Base-by-base conservation (phyloP, 2,888 invertebrate genomes). In the Lepidonotus clava region DNA sequence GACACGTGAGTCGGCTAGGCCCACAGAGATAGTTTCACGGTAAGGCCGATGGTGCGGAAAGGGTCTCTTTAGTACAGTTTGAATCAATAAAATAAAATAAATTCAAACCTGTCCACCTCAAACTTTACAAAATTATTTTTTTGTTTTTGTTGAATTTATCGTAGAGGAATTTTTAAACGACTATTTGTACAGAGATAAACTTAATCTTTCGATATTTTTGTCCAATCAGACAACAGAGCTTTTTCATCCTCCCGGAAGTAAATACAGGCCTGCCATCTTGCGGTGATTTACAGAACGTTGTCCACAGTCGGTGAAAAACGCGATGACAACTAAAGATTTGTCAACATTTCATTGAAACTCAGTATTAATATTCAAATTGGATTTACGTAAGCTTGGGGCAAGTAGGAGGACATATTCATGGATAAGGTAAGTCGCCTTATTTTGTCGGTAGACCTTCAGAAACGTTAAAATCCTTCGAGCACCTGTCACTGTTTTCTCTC, bases 281-380 rank as follows among this genome's bases (percentile, higher is more conserved):
- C 38, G 71, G 71, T 34, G 36, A 36, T 8, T 8, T 6, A 38
- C 5, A 71, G 14, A 8, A 71, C 34, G 21, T 38, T 36, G 34
- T 71, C 38, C 71, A 34, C 36, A 71, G n/a, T n/a, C n/a, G n/a
- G n/a, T 71, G 38, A 71, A 71, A 71, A 36, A 24, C 71, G 38
- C 14, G 4, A 71, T 71, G 71, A 71, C 71, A 71, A 71, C 71
- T 38, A 34, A 71, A 34, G 36, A 71, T 2, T 38, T 5, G 4
- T 36, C 71, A 38, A 18, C 21, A 71, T 34, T 71, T 71, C 71
- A 14, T 6, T 71, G 71, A 71, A 36, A n/a, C 38, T 71, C 14
- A 21, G n/a, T 5, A 6, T 11, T 71, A 21, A 71, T 71, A 2
- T 36, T 0, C 0, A 36, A 34, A 14, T 71, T 38, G 38, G 34